Evolutionary conservation across 2,113 vertebrate genomes (phyloP).

Genomic region (Pedetes capensis): DNA sequence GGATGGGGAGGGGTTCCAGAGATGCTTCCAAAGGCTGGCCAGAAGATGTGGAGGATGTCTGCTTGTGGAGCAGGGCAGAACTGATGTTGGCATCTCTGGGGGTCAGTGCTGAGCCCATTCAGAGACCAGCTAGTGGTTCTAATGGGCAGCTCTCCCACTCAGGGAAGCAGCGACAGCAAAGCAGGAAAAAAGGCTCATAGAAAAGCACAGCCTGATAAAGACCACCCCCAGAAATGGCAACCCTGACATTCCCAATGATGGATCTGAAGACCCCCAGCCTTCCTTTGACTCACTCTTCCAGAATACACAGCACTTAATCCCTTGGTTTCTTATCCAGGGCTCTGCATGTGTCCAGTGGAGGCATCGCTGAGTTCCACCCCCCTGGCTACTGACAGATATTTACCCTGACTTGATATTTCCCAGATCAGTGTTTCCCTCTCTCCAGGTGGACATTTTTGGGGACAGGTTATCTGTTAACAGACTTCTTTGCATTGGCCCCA

Average conservation of each 20-base stretch:
- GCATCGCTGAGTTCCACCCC: background rate
- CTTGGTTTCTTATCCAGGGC: background rate
- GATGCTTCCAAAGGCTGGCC: background rate
- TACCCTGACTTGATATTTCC: background rate
- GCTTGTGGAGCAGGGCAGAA: rapidly evolving
- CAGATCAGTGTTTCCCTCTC: background rate
- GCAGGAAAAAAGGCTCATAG: background rate
- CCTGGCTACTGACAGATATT: background rate
- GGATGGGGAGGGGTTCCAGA: no score
- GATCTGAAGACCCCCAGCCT: background rate
- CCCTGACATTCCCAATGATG: background rate
- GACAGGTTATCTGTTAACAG: background rate
- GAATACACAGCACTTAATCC: background rate
- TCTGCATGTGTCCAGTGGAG: background rate
- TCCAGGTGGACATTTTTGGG: background rate
- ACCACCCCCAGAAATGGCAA: background rate
- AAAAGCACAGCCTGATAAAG: background rate
- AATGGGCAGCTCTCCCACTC: background rate
- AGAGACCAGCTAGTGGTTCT: background rate
- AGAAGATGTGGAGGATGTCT: background rate
- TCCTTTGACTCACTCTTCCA: background rate
- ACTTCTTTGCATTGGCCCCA: background rate
- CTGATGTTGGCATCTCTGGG: background rate
- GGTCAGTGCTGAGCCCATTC: background rate
- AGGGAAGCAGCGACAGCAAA: background rate